Base-by-base conservation (phyloP, 2,797 vertebrate genomes). In the Rhodeus uyekii region DNA sequence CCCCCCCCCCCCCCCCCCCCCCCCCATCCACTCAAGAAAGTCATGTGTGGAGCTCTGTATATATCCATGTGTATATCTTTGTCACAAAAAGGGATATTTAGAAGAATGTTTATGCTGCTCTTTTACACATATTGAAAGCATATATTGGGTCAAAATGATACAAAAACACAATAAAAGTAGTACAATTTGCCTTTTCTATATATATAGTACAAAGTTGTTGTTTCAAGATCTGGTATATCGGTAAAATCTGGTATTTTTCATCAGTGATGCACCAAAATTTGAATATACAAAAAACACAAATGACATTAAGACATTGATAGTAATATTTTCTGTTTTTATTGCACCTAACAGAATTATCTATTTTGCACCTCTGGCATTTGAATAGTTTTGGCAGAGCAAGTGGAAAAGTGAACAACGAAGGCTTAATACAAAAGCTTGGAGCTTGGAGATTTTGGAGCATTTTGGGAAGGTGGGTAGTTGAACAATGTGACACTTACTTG, bases 401-500 rank as follows among this genome's bases (percentile, higher is more conserved):
- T 27, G 58, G 83, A 86, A 85, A 88, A 86, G 50, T 27, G 50
- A 24, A 74, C 50, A 58, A 61, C 42, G 38, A 76, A 7, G n/a
- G 63, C 46, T 18, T 39, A 67, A 39, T 9, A 68, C 44, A 78
- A 53, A 65, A 53, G 39, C 58, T 29, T 63, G 16, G n/a, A n/a
- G n/a, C n/a, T n/a, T n/a, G n/a, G n/a, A 14, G 74, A 44, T 63
- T 19, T 34, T 22, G 27, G 5, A 24, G n/a, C n/a, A 29, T 58
- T 27, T 42, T 61, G 55, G 39, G 46, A 67, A 67, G 27, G 38
- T 34, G 19, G 8, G 38, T 27, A 55, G 72, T 55, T 71, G 68
- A n/a, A n/a, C 32, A 53, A 34, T 13, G 2, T 38, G 48, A 29
- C 29, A 48, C 58, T 60, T 36, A 60, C 73, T 48, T 75, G 55